These are phyloP conservation scores for Pseudomyrmex gracilis DNA, from an alignment of 1,140 invertebrate genomes.

Conservation along the genomic window DNA sequence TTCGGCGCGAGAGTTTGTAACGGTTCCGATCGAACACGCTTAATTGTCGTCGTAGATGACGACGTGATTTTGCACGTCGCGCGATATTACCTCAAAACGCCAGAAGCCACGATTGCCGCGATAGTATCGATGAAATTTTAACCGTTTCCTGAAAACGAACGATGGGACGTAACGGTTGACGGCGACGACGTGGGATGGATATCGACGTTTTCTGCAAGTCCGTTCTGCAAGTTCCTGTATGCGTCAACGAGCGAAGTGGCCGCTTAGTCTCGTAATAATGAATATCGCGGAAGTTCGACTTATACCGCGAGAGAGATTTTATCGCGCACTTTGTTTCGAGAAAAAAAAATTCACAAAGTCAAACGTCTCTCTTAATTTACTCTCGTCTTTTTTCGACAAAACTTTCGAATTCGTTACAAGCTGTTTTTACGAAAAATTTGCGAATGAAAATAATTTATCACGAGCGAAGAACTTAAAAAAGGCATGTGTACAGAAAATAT, in stretches of 20 bases:
- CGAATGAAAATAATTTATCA: background rate
- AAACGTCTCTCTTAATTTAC: background rate
- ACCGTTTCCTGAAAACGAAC: background rate
- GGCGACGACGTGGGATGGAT: slow-evolving; percentile 1
- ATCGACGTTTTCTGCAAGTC: slow-evolving; percentile 4
- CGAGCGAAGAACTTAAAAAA: no score
- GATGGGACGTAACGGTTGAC: background rate
- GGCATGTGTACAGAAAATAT: no score
- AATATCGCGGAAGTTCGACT: slow-evolving; percentile 10
- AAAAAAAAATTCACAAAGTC: slow-evolving; percentile 40
- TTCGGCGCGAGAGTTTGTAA: slow-evolving; percentile 16
- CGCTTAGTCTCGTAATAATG: slow-evolving; percentile 39
- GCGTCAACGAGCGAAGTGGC: background rate
- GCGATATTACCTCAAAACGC: background rate
- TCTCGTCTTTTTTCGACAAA: background rate
- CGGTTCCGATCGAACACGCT: slow-evolving; percentile 8
- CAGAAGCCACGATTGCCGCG: background rate
- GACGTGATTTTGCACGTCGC: slow-evolving; percentile 2
- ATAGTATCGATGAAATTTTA: slow-evolving; percentile 29
- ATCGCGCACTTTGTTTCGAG: slow-evolving; percentile 21
- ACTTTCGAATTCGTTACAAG: slow-evolving; percentile 7
- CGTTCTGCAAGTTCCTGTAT: slow-evolving; percentile 7
- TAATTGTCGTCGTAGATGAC: slow-evolving; percentile 36
- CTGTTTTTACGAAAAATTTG: background rate
- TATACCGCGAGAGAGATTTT: slow-evolving; percentile 4